Evolutionary conservation across 2,888 invertebrate genomes (phyloP).

Genomic region (Chromoteleia sp.): DNA sequence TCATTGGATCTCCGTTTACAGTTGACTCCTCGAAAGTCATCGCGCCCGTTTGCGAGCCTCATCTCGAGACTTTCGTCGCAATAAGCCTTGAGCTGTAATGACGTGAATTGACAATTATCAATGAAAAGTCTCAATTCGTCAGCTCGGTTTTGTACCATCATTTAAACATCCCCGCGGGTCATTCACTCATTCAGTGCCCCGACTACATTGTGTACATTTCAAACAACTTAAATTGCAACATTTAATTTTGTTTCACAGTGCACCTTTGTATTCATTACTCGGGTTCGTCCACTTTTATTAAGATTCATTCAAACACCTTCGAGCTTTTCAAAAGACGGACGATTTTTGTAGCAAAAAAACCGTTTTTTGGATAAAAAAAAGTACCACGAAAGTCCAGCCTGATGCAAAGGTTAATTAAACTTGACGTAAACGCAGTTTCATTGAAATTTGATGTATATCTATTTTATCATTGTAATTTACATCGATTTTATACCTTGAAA

Average conservation of each 20-base stretch:
- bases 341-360: neutral
- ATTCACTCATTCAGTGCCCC: conserved; percentile 52
- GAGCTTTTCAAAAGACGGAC: neutral
- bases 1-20: conserved; percentile 60
- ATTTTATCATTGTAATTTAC: too few species aligned
- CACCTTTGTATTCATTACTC: conserved; percentile 9
- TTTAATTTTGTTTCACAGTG: conserved; percentile 37
- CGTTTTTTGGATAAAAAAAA: too few species aligned
- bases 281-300: conserved; percentile 15
- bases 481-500: too few species aligned
- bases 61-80: conserved; percentile 69
- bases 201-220: conserved; percentile 62
- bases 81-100: conserved; percentile 73
- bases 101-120: conserved; percentile 80
- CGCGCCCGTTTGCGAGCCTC: conserved; percentile 42
- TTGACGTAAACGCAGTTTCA: too few species aligned
- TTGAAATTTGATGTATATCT: too few species aligned
- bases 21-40: conserved; percentile 71
- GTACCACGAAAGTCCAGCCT: too few species aligned
- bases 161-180: conserved; percentile 57
- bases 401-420: too few species aligned
- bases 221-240: conserved; percentile 57
- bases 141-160: conserved; percentile 71
- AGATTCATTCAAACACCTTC: conserved; percentile 10
- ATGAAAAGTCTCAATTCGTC: conserved; percentile 77